Percentiles rank a stretch among this genome's conserved stretches.
Evolutionary conservation across 1,140 invertebrate genomes (phyloP).

Genomic region (Lucilia sericata): DNA sequence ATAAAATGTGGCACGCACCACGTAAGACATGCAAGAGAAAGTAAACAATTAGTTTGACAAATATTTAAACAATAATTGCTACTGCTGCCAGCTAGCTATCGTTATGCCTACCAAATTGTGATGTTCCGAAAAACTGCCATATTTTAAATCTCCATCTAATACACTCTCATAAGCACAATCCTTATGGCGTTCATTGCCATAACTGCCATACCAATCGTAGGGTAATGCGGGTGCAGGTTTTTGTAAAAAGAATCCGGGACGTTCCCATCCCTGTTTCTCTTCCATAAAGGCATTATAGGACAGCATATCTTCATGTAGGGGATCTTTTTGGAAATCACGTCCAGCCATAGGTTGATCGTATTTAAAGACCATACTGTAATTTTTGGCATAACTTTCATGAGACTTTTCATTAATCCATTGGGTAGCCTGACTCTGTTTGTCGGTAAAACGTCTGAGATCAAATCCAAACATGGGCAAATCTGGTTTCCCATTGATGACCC

Average conservation of each 20-base stretch:
- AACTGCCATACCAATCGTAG: slow-evolving; percentile 88
- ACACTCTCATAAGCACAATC: slow-evolving; percentile 77
- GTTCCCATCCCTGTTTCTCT: slow-evolving; percentile 86
- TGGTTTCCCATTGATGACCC: slow-evolving; percentile 85
- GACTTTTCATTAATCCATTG: slow-evolving; percentile 83
- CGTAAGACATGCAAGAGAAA: slow-evolving; percentile 26
- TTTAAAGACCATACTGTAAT: slow-evolving; percentile 86
- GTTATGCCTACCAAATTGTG: slow-evolving; percentile 75
- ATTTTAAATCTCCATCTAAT: slow-evolving; percentile 81
- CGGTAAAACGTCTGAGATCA: slow-evolving; percentile 84
- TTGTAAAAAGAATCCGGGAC: slow-evolving; percentile 79
- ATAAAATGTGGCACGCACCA: slow-evolving; percentile 25
- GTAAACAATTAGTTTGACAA: neutral
- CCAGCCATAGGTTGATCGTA: slow-evolving; percentile 88
- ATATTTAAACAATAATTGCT: slow-evolving; percentile 17
- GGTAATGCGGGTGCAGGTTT: slow-evolving; percentile 71
- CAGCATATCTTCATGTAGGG: slow-evolving; percentile 74
- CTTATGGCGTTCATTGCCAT: slow-evolving; percentile 75
- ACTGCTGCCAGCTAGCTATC: neutral
- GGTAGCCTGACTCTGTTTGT: slow-evolving; percentile 75
- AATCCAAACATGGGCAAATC: slow-evolving; percentile 86
- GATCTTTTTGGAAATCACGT: slow-evolving; percentile 77
- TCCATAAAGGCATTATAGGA: slow-evolving; percentile 82
- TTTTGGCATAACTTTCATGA: slow-evolving; percentile 89
- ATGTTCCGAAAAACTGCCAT: slow-evolving; percentile 80